Percentiles rank a stretch among this genome's conserved stretches.
phyloP scores from a whole-genome alignment of 1,140 invertebrate species.

The Drosophila punjabiensis region DNA sequence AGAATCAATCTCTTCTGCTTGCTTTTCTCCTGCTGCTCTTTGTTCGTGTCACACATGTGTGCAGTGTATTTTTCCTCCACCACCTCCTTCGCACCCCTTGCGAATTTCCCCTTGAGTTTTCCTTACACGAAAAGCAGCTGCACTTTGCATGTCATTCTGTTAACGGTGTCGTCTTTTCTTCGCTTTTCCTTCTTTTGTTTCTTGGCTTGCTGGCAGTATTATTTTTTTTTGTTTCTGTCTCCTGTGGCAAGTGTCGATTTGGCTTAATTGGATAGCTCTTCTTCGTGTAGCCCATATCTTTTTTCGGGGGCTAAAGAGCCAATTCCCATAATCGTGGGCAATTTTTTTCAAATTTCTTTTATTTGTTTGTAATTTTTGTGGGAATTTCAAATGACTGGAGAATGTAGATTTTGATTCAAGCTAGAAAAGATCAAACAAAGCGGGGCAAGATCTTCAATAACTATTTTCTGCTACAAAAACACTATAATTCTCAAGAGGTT shows the following conservation, averaged over 20 bases:
- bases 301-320: conserved; percentile 10
- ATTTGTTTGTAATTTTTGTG: conserved; percentile 46
- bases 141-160: conserved; percentile 73
- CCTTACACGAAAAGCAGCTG: conserved; percentile 34
- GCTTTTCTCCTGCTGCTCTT: conserved; percentile 21
- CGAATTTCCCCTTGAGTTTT: conserved; percentile 22
- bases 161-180: conserved; percentile 57
- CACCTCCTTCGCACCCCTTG: neutral
- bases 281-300: conserved; percentile 51
- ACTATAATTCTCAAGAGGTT: neutral
- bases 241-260: conserved; percentile 58
- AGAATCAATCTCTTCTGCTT: conserved; percentile 39
- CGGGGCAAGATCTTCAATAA: neutral
- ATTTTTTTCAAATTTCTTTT: conserved; percentile 20
- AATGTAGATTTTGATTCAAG: no score
- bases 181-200: conserved; percentile 19
- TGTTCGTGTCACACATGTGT: conserved; percentile 63
- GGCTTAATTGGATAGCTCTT: conserved; percentile 63
- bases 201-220: conserved; percentile 17
- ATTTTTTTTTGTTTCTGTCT: neutral
- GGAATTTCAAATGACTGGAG: conserved; percentile 11
- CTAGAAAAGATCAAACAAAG: neutral
- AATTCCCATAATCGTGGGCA: conserved; percentile 25
- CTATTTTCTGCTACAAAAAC: neutral
- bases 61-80: conserved; percentile 32